A percentile compares a stretch with the other conserved stretches of the same genome.
Conservation (phyloP, 2,888 invertebrate species). For the Heliconius aoede region DNA sequence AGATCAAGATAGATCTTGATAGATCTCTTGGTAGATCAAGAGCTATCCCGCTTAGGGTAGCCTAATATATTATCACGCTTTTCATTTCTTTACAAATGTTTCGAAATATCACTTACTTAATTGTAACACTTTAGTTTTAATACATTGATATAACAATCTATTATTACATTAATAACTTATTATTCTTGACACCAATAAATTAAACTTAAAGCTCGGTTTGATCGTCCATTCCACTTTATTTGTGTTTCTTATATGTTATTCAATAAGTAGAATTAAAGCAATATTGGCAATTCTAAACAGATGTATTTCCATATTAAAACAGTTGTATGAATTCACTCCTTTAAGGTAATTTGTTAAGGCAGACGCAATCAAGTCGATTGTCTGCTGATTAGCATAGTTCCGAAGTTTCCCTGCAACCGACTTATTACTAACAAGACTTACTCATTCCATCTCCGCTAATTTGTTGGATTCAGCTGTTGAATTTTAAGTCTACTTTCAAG, state of each 20-base stretch:
- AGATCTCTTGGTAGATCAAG: too few species aligned
- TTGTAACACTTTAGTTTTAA: too few species aligned
- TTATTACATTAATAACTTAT: neutral
- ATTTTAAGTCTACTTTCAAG: constrained; percentile 42
- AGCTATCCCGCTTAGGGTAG: too few species aligned
- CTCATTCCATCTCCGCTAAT: constrained; percentile 54
- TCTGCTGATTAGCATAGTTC: constrained; percentile 59
- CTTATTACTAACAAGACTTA: constrained; percentile 52
- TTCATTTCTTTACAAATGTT: too few species aligned
- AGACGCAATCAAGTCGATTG: constrained; percentile 56
- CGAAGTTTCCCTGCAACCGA: constrained; percentile 54
- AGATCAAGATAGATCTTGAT: too few species aligned
- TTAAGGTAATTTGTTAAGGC: constrained; percentile 37
- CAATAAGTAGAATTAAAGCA: neutral
- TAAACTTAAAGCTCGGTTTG: neutral
- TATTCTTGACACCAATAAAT: neutral
- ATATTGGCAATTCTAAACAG: neutral
- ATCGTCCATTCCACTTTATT: neutral
- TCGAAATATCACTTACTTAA: too few species aligned
- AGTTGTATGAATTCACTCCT: constrained; percentile 36
- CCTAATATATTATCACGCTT: too few species aligned
- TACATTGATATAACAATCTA: too few species aligned
- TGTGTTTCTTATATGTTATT: neutral
- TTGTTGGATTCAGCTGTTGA: constrained; percentile 53
- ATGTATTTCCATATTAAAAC: constrained; percentile 1